phyloP scores from a whole-genome alignment of 2,797 vertebrate genomes.

The Luscinia megarhynchos region DNA sequence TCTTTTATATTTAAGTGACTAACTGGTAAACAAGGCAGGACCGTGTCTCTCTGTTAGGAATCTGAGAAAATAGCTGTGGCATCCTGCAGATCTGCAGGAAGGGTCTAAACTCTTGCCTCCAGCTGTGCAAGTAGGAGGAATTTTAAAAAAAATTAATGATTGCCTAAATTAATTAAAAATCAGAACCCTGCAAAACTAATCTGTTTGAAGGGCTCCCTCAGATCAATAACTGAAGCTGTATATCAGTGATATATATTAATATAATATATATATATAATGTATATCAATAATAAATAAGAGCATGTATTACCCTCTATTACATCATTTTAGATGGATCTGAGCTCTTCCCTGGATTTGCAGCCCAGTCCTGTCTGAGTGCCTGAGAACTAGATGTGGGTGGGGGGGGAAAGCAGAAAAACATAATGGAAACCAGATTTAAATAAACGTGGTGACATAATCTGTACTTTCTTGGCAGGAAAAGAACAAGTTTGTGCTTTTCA shows the following conservation, averaged over 20 bases:
- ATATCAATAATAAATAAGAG: not conserved
- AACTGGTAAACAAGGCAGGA: not conserved
- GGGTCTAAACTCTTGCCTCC: not conserved
- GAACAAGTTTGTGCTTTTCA: slow-evolving; percentile 24
- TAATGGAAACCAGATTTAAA: slow-evolving; percentile 53
- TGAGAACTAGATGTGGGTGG: not conserved
- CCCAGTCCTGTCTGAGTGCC: not conserved
- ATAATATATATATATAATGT: not conserved
- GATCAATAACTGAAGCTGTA: not conserved
- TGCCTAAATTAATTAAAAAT: not conserved
- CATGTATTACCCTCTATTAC: not conserved
- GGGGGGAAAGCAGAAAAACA: not conserved
- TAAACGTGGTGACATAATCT: slow-evolving; percentile 46
- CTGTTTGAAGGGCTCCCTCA: not conserved
- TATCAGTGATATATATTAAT: not conserved
- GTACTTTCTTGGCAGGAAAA: slow-evolving; percentile 46
- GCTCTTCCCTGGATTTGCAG: not conserved
- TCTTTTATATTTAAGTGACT: not conserved
- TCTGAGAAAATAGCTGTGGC: not conserved
- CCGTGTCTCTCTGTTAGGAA: not conserved
- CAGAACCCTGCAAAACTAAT: not conserved
- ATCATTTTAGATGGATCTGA: not conserved
- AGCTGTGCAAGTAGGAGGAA: not conserved
- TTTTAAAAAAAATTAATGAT: accelerated
- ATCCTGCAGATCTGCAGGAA: not conserved